Evolutionary conservation across 2,797 vertebrate genomes (phyloP).

Genomic region (Artibeus jamaicensis): DNA sequence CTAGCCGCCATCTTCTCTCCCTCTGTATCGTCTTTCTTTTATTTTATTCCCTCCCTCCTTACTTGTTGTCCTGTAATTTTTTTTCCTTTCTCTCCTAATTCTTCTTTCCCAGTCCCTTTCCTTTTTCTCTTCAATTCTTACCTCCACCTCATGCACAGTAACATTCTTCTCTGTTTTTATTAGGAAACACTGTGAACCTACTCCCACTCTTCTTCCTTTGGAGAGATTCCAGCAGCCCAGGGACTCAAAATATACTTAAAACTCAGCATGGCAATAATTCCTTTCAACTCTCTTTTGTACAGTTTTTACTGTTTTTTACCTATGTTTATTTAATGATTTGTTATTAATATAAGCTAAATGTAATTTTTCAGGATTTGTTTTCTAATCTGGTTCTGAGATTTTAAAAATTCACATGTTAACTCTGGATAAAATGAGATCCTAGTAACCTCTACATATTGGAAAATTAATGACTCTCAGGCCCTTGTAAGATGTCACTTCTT

Average conservation of each 20-base stretch:
- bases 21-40: too few relatives aligned
- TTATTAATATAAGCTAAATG: neutral
- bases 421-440: neutral
- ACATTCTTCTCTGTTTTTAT: too few relatives aligned
- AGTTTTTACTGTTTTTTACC: neutral
- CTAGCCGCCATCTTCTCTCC: too few relatives aligned
- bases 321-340: neutral
- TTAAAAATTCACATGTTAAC: neutral
- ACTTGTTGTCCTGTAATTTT: neutral
- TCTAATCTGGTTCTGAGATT: neutral
- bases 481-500: neutral
- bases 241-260: neutral
- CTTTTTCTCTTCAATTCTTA: too few relatives aligned
- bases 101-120: accelerated
- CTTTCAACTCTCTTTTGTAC: neutral
- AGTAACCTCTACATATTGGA: too few relatives aligned
- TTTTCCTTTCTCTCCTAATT: neutral
- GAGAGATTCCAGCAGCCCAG: neutral
- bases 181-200: too few relatives aligned
- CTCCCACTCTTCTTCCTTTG: neutral
- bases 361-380: neutral
- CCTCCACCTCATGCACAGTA: too few relatives aligned
- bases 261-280: accelerated
- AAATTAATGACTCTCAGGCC: neutral
- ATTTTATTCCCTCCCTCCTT: accelerated